Conservation (phyloP, 2,888 invertebrate genomes). For the Oxystoma pomonae region DNA sequence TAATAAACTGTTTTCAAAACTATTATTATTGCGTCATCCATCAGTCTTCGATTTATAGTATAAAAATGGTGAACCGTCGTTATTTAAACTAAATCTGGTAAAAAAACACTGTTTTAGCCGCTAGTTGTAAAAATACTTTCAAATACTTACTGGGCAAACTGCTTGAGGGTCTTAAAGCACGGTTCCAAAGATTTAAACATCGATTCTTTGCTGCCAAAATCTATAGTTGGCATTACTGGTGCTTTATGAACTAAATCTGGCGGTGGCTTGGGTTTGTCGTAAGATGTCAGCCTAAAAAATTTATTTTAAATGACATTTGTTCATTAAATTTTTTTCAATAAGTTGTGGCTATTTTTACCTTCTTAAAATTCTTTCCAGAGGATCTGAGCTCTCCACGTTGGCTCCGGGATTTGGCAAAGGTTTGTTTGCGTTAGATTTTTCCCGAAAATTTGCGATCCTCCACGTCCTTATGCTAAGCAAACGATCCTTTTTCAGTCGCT, state of each 20-base stretch:
- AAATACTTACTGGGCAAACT: constrained; percentile 49
- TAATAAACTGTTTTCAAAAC: too few species aligned
- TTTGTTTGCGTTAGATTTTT: constrained; percentile 41
- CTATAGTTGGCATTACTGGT: constrained; percentile 42
- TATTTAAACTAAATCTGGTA: too few species aligned
- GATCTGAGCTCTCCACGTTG: constrained; percentile 45
- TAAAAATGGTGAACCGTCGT: too few species aligned
- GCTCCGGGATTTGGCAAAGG: constrained; percentile 40
- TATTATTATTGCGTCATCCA: too few species aligned
- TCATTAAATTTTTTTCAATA: too few species aligned
- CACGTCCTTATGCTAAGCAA: constrained; percentile 53
- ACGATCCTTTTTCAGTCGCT: constrained; percentile 53
- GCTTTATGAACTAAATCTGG: constrained; percentile 51
- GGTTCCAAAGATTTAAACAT: constrained; percentile 41
- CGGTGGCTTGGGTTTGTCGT: constrained; percentile 58
- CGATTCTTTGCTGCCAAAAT: constrained; percentile 35
- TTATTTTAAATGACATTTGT: too few species aligned
- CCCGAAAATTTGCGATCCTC: constrained; percentile 52
- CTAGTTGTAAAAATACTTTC: too few species aligned
- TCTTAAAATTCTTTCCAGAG: constrained; percentile 54
- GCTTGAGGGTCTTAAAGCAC: constrained; percentile 45
- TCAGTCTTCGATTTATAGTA: too few species aligned
- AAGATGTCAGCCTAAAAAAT: constrained; percentile 51
- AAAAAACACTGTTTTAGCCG: too few species aligned
- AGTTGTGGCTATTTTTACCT: too few species aligned